phyloP scores from a whole-genome alignment of 2,888 invertebrate species.

The Gastracanthus pulcherrimus region DNA sequence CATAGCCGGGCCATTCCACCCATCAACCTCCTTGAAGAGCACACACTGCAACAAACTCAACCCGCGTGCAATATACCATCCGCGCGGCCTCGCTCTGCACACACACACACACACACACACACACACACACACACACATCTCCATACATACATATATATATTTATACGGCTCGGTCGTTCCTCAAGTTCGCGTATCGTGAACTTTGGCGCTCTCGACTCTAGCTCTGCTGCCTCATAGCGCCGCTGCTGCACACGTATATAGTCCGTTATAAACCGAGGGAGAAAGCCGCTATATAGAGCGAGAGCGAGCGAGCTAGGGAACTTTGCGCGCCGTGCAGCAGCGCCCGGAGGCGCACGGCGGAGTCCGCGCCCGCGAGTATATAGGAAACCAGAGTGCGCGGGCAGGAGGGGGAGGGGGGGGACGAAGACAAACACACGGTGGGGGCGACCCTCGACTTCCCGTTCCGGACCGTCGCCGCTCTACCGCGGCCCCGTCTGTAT shows the following conservation, averaged over 20 bases:
- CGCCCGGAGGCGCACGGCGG: constrained; percentile 18
- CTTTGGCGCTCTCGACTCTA: constrained; percentile 16
- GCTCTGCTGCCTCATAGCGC: too few relatives aligned
- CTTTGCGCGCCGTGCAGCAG: background rate
- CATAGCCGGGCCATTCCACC: too few relatives aligned
- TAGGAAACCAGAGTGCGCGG: background rate
- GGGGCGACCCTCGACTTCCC: constrained; percentile 32
- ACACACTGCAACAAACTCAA: too few relatives aligned
- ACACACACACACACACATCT: background rate
- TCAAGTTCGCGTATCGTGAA: constrained; percentile 47
- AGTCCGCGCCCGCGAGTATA: constrained; percentile 8
- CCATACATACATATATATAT: background rate
- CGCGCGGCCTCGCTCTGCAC: background rate
- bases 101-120: background rate
- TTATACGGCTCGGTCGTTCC: background rate
- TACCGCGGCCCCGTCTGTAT: background rate
- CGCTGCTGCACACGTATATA: background rate
- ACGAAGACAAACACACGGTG: constrained; percentile 14
- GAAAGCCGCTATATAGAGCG: background rate
- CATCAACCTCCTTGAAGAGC: too few relatives aligned
- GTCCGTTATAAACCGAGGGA: constrained; percentile 42
- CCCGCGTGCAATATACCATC: too few relatives aligned
- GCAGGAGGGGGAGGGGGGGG: background rate
- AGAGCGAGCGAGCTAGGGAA: constrained; percentile 11
- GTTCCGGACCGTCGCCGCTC: constrained; percentile 19